Evolutionary conservation across 1,140 invertebrate genomes (phyloP), one percentile per base, ranked within the genome.

Genomic region (Saxidomus purpurata): DNA sequence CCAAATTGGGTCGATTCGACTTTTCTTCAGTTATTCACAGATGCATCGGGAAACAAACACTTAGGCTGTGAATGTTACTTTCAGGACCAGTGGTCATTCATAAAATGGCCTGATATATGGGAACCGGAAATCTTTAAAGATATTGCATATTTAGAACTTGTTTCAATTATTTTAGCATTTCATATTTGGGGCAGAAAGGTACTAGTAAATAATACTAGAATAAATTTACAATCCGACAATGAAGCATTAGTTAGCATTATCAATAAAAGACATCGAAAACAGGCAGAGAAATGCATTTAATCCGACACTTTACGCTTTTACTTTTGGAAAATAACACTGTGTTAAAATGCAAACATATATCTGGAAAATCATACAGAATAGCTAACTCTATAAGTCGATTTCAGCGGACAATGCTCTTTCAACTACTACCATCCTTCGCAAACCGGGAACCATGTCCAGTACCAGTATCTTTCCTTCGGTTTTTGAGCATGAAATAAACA

Each of bases 401-500:
- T 63, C 59, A 63, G 59, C 28, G 59, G 59, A 63, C n/a, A 63
- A 63, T 22, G 15, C 59, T 63, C 19, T 63, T 28, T n/a, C 59
- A n/a, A n/a, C 19, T n/a, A 63, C n/a, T 63, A 9, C 59, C 59
- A 63, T n/a, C n/a, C 25, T 28, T 4, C 59, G 59, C 59, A 63
- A n/a, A 6, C 19, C 19, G 19, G n/a, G 6, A n/a, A n/a, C 59
- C 59, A 9, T 63, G n/a, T 25, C 19, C 19, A 25, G n/a, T 63
- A 28, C 22, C 59, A 63, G 19, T n/a, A 28, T 19, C 22, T 28
- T 63, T 63, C n/a, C 59, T 63, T n/a, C 59, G n/a, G 34, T 40
- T 4, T 61, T 34, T 87, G 31, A 55, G 49, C 28, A 55, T 79
- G 49, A 87, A 83, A 52, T 84, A 34, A 61, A 59, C 11, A 31